Conservation (phyloP, 2,113 vertebrate genomes). For the Sciurus niger region DNA sequence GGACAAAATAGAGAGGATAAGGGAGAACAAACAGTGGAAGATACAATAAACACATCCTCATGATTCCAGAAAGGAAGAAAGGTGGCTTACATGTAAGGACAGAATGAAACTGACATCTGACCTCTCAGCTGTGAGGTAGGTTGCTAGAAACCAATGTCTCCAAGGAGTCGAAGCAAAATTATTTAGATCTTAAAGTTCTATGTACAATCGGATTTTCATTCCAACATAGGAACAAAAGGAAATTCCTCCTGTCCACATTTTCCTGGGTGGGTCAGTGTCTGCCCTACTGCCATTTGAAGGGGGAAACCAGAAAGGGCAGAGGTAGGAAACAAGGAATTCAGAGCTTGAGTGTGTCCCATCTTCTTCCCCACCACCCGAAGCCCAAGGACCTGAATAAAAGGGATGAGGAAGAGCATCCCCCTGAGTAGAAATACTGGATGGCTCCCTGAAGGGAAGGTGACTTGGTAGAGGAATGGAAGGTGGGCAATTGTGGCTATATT, state of each 20-base stretch:
- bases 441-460: neutral
- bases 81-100: neutral
- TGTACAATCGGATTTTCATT: constrained; percentile 14
- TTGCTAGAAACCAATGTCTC: constrained; percentile 70
- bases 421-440: neutral
- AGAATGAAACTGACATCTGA: constrained; percentile 42
- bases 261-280: neutral
- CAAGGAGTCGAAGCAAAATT: constrained; percentile 32
- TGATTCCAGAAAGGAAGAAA: neutral
- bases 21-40: neutral
- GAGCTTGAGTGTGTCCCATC: neutral
- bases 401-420: neutral
- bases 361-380: neutral
- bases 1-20: neutral
- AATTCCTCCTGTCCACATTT: neutral
- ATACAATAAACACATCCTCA: neutral
- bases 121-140: neutral
- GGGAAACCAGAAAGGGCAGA: neutral
- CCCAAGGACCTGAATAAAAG: neutral
- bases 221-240: constrained; percentile 31
- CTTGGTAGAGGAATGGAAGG: neutral
- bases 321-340: neutral
- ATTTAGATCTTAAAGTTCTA: constrained; percentile 1
- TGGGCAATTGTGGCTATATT: neutral
- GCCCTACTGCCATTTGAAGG: neutral